Evolutionary conservation across 2,888 invertebrate genomes (phyloP).

Genomic region (Suillia variegata): DNA sequence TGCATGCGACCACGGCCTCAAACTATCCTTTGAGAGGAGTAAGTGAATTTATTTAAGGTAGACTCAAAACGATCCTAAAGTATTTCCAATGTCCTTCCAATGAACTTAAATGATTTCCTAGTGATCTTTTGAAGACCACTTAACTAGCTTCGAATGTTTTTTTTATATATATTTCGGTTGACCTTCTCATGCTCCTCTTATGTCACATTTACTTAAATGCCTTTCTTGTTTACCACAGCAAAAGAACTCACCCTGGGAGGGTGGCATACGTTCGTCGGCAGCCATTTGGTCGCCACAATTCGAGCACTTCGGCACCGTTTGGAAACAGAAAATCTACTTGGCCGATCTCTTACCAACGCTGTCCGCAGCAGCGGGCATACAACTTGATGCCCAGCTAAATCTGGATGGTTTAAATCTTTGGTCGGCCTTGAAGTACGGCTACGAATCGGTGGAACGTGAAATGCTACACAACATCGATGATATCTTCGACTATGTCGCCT

Average conservation of each 20-base stretch:
- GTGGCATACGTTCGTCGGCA: conserved; percentile 77
- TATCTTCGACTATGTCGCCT: conserved; percentile 55
- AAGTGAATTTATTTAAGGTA: conserved; percentile 39
- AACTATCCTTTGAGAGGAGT: conserved; percentile 81
- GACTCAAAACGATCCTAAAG: too few species aligned
- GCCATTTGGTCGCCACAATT: conserved; percentile 75
- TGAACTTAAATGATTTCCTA: too few species aligned
- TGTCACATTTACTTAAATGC: too few species aligned
- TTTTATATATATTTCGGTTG: too few species aligned
- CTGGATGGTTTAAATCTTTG: conserved; percentile 74
- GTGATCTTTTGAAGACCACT: too few species aligned
- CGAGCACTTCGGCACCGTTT: conserved; percentile 64
- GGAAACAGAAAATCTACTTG: conserved; percentile 74
- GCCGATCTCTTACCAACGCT: conserved; percentile 83
- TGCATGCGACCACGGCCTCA: conserved; percentile 74
- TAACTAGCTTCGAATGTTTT: too few species aligned
- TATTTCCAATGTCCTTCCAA: too few species aligned
- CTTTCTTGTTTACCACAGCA: conserved; percentile 61
- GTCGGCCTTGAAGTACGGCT: conserved; percentile 66
- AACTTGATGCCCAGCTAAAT: conserved; percentile 41
- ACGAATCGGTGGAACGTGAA: conserved; percentile 63
- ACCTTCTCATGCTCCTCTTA: too few species aligned
- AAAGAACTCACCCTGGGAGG: conserved; percentile 85
- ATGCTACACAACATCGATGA: conserved; percentile 77
- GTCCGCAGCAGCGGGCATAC: conserved; percentile 57